A percentile compares a stretch with the other conserved stretches of the same genome.
Evolutionary conservation across 2,113 vertebrate species (phyloP).

Genomic region (Petrocephalus microphthalmus): DNA sequence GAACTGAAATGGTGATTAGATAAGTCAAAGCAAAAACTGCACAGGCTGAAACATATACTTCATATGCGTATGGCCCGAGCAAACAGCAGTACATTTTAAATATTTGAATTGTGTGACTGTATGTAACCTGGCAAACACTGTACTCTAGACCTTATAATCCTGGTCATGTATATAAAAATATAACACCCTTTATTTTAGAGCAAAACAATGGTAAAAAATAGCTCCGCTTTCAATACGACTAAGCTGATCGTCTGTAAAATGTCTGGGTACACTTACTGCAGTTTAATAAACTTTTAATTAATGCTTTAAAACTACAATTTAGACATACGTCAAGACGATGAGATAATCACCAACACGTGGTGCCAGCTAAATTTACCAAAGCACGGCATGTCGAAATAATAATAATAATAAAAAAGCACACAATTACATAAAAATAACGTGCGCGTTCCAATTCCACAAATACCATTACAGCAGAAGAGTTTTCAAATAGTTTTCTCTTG

Average conservation of each 20-base stretch:
- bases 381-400: background rate
- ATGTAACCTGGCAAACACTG: background rate
- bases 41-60: background rate
- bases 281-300: background rate
- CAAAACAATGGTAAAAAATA: background rate
- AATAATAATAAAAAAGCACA: background rate
- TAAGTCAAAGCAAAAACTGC: background rate
- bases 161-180: background rate
- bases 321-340: background rate
- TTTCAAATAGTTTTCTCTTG: background rate
- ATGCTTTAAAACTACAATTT: background rate
- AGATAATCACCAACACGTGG: constrained; percentile 13
- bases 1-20: background rate
- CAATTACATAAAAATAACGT: background rate
- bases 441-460: background rate
- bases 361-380: background rate
- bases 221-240: background rate
- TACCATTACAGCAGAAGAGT: background rate
- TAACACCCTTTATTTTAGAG: background rate
- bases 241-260: background rate
- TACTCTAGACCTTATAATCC: background rate
- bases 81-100: background rate
- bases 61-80: background rate
- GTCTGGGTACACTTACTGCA: background rate
- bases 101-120: background rate